Base-by-base conservation (phyloP, 2,888 invertebrate genomes). In the Athalia rosae region DNA sequence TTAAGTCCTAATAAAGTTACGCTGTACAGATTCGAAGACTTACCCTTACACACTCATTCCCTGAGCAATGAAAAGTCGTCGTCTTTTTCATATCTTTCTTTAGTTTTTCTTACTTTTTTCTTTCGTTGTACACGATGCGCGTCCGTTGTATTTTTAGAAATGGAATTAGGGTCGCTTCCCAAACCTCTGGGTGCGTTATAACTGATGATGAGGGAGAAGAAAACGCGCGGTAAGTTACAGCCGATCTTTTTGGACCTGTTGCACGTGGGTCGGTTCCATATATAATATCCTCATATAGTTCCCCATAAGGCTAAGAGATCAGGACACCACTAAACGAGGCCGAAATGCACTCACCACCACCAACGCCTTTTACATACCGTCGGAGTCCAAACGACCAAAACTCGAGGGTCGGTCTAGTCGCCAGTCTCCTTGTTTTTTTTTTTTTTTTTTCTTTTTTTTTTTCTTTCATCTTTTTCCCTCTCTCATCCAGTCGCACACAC, bases 241-340 rank as follows among this genome's bases (percentile, higher is more conserved):
- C 56, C 58, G 71, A 71, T 71, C 58, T 61, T 71, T 71, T 45
- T 71, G 43, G 71, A 71, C 71, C 71, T 71, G 71, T 71, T 71
- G 71, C 71, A 71, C 71, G 71, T 71, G 71, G 71, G 71, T 71
- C 71, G 71, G 71, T 13, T 8, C 58, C 47, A 28, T 28, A 28
- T 28, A 28, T 58, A 71, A 71, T 56, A 71, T 45, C 71, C 67
- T 28, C 45, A 3, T n/a, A 41, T 41, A 64, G 64, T 47, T 47
- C 47, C 28, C 28, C 28, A 28, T 47, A 53, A 11, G 28, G 50
- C 50, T 41, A 53, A 67, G 28, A 48, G 11, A 58, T 45, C 41
- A 58, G 71, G 71, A 71, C 71, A 58, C 56, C 56, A 56, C 71
- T 45, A 47, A 71, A 71, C 71, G 71, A 67, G 67, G 71, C 43